Evolutionary conservation across 92 coral and sea anemone species (phyloP).

Genomic region (Zoanthus sociatus): DNA sequence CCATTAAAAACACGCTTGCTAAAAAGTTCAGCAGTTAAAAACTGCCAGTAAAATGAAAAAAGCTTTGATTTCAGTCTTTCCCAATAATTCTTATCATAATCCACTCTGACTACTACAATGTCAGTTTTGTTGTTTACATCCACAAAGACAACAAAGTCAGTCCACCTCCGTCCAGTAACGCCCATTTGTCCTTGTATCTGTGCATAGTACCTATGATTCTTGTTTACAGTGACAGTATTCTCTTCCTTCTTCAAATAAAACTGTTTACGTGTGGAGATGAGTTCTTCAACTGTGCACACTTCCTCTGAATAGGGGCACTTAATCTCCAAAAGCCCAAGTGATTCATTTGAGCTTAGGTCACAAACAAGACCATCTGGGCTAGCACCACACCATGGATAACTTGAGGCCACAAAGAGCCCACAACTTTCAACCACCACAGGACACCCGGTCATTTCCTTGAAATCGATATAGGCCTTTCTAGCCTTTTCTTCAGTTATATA

Average conservation of each 20-base stretch:
- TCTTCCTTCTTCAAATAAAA: conserved; percentile 41
- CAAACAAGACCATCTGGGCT: conserved; percentile 55
- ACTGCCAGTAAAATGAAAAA: conserved; percentile 16
- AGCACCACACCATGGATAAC: conserved; percentile 50
- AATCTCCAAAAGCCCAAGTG: conserved; percentile 37
- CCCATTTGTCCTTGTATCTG: conserved; percentile 37
- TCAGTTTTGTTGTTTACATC: conserved; percentile 17
- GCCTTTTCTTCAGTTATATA: conserved; percentile 21
- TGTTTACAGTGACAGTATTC: conserved; percentile 16
- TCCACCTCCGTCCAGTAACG: conserved; percentile 20
- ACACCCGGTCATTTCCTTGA: conserved; percentile 30
- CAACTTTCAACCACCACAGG: conserved; percentile 18
- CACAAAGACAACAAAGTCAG: conserved; percentile 31
- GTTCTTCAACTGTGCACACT: conserved; percentile 18
- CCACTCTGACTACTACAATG: conserved; percentile 1
- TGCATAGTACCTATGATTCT: conserved; percentile 25
- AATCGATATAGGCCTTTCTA: conserved; percentile 32
- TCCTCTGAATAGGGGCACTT: conserved; percentile 48
- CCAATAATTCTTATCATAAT: conserved; percentile 7
- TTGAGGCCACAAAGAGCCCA: conserved; percentile 43
- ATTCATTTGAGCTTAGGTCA: conserved; percentile 13
- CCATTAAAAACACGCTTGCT: conserved; percentile 16
- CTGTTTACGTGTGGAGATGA: conserved; percentile 15
- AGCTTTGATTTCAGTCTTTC: conserved; percentile 20
- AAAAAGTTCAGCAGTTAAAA: neutral